Evolutionary conservation across 2,797 vertebrate species (phyloP).

Genomic region (Helostoma temminkii): DNA sequence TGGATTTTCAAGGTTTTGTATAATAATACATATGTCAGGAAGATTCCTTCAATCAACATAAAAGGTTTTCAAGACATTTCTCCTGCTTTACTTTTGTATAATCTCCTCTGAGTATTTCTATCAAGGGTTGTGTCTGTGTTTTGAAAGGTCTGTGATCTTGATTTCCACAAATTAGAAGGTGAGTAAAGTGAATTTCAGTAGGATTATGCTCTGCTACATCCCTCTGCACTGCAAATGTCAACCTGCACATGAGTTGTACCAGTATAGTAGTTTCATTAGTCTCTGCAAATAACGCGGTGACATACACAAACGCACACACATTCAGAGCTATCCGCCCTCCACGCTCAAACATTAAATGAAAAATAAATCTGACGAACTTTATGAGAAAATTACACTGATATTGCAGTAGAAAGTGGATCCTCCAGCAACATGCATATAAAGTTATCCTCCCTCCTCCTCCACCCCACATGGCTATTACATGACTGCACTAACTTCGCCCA

Average conservation of each 20-base stretch:
- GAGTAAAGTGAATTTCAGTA: conserved; percentile 26
- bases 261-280: conserved; percentile 49
- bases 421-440: conserved; percentile 11
- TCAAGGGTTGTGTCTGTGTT: conserved; percentile 14
- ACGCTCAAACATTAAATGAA: conserved; percentile 14
- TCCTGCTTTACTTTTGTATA: conserved; percentile 17
- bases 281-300: conserved; percentile 33
- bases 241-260: not conserved
- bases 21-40: conserved; percentile 47
- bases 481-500: conserved; percentile 42
- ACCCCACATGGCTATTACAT: conserved; percentile 52
- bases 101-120: conserved; percentile 23
- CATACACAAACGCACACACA: conserved; percentile 4
- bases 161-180: conserved; percentile 50
- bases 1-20: conserved; percentile 46
- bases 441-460: conserved; percentile 14
- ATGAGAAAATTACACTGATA: conserved; percentile 26
- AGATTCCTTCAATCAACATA: conserved; percentile 30
- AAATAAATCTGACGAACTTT: conserved; percentile 19
- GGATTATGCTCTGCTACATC: conserved; percentile 42
- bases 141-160: conserved; percentile 32
- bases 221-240: conserved; percentile 39
- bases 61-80: conserved; percentile 16
- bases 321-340: not conserved
- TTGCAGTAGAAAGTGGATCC: conserved; percentile 21